Evolutionary conservation across 2,797 vertebrate species (phyloP).

Genomic region (Amphiprion clarkii): DNA sequence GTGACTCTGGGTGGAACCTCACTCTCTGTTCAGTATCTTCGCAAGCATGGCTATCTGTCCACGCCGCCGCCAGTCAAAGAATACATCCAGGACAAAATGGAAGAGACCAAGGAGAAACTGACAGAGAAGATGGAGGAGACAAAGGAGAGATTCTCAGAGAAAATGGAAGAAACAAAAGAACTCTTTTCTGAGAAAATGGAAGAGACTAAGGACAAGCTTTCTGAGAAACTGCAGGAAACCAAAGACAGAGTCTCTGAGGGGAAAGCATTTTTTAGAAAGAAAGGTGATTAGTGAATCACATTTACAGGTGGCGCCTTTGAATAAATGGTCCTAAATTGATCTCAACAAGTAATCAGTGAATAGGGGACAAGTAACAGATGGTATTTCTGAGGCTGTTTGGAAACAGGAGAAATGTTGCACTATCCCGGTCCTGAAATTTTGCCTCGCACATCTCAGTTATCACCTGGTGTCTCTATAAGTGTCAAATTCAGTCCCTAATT

Average conservation of each 20-base stretch:
- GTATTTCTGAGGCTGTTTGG: conserved; percentile 24
- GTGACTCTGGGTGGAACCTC: conserved; percentile 97
- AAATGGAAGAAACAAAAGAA: conserved; percentile 92
- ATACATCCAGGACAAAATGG: conserved; percentile 96
- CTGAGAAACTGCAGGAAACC: conserved; percentile 93
- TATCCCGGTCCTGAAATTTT: conserved; percentile 53
- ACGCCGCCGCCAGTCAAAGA: conserved; percentile 95
- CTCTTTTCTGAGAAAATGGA: conserved; percentile 92
- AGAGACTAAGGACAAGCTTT: conserved; percentile 93
- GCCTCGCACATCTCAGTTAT: conserved; percentile 34
- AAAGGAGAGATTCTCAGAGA: conserved; percentile 90
- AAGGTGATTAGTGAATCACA: conserved; percentile 55
- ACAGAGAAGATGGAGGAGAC: conserved; percentile 95
- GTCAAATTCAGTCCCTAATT: conserved; percentile 37
- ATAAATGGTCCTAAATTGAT: conserved; percentile 73
- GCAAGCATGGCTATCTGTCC: conserved; percentile 91
- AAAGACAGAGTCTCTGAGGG: conserved; percentile 91
- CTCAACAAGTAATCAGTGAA: conserved; percentile 6
- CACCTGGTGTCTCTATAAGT: conserved; percentile 46
- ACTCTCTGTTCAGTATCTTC: conserved; percentile 92
- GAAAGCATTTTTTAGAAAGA: conserved; percentile 83
- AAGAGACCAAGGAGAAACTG: conserved; percentile 92
- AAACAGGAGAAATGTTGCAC: conserved; percentile 45
- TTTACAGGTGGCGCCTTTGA: conserved; percentile 67
- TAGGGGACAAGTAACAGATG: conserved; percentile 1